phyloP scores from a whole-genome alignment of 2,888 invertebrate genomes.

The Dasysyrphus albostriatus region DNA sequence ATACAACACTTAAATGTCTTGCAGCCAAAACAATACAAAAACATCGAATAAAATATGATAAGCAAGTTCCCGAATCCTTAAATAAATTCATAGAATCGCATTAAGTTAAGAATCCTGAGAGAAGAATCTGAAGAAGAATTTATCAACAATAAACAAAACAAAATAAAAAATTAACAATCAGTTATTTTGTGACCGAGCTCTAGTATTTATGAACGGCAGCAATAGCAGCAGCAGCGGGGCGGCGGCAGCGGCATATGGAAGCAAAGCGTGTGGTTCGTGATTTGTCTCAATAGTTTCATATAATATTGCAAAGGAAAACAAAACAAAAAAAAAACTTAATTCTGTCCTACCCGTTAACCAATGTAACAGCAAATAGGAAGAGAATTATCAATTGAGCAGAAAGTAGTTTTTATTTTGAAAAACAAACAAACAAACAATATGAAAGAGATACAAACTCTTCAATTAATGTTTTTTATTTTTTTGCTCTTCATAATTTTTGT shows the following conservation, averaged over 20 bases:
- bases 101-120: constrained; percentile 75
- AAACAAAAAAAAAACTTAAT: constrained; percentile 28
- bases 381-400: constrained; percentile 61
- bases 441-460: constrained; percentile 7
- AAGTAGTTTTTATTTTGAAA: constrained; percentile 43
- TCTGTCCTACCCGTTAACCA: constrained; percentile 36
- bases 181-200: constrained; percentile 45
- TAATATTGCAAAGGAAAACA: constrained; percentile 24
- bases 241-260: constrained; percentile 31
- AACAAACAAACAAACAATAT: constrained; percentile 17
- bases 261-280: constrained; percentile 48
- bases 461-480: constrained; percentile 33
- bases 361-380: constrained; percentile 37
- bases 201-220: constrained; percentile 44
- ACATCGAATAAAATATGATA: constrained; percentile 87
- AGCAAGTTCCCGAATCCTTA: constrained; percentile 85
- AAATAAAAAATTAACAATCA: constrained; percentile 24
- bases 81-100: constrained; percentile 84
- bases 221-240: constrained; percentile 24
- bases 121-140: constrained; percentile 7
- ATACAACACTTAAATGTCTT: constrained; percentile 92
- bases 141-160: background rate
- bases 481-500: constrained; percentile 48
- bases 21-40: constrained; percentile 92
- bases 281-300: constrained; percentile 59